phyloP scores from a whole-genome alignment of 2,888 invertebrate species.

The Stenotaenia linearis region DNA sequence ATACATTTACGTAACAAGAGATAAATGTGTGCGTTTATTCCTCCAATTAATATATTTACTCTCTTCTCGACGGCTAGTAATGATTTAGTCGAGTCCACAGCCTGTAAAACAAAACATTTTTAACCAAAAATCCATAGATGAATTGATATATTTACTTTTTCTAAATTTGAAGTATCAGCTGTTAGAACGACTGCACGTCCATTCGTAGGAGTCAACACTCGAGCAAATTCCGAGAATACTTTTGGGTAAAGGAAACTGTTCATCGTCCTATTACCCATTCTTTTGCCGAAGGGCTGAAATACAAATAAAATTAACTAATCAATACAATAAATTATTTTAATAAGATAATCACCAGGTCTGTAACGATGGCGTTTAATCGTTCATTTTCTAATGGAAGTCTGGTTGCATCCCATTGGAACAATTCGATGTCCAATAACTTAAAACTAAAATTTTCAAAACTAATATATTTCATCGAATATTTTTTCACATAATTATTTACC shows the following conservation, averaged over 20 bases:
- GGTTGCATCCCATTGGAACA: background rate
- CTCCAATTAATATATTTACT: background rate
- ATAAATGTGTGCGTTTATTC: background rate
- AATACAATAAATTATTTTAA: background rate
- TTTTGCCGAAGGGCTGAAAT: background rate
- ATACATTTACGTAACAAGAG: background rate
- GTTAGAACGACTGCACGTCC: background rate
- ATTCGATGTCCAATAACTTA: background rate
- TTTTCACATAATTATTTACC: too few species aligned
- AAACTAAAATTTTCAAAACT: too few species aligned
- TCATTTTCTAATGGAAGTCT: background rate
- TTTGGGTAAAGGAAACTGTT: background rate
- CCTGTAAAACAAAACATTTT: background rate
- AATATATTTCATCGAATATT: too few species aligned
- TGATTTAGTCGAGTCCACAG: background rate
- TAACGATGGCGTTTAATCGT: background rate
- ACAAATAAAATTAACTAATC: background rate
- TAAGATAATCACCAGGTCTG: background rate
- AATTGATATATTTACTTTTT: background rate
- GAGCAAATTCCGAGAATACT: background rate
- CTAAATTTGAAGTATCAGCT: background rate
- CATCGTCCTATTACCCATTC: background rate
- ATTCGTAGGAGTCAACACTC: background rate
- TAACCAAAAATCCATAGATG: background rate
- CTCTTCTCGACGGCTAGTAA: background rate